Conservation (phyloP, 2,113 vertebrate genomes). For the Speoplatyrhinus poulsoni region DNA sequence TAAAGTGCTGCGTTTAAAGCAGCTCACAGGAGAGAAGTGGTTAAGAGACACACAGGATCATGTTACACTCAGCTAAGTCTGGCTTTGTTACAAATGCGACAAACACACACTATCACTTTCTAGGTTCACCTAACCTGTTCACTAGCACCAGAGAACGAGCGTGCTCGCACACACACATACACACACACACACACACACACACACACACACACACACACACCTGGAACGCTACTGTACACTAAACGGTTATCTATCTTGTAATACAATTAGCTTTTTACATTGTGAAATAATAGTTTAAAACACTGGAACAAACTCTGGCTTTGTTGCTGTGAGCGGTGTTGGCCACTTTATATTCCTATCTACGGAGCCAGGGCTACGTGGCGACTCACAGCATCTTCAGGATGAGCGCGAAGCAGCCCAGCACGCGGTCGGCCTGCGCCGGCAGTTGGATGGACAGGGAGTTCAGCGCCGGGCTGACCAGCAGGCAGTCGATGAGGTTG, state of each 20-base stretch:
- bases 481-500: conserved; percentile 97
- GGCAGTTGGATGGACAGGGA: conserved; percentile 97
- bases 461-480: conserved; percentile 95
- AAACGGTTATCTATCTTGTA: too few relatives aligned
- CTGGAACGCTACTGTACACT: not conserved
- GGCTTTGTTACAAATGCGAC: conserved; percentile 25
- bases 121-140: conserved; percentile 6
- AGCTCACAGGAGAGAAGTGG: too few relatives aligned
- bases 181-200: not conserved
- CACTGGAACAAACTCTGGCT: not conserved
- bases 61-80: conserved; percentile 33
- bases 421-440: conserved; percentile 91
- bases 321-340: too few relatives aligned
- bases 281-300: too few relatives aligned
- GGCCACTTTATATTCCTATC: too few relatives aligned
- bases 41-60: conserved; percentile 10
- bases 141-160: too few relatives aligned
- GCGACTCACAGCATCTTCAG: conserved; percentile 97
- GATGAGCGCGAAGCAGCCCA: conserved; percentile 96
- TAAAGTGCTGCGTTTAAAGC: too few relatives aligned
- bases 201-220: not conserved
- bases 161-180: not conserved
- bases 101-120: conserved; percentile 29
- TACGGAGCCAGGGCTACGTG: too few relatives aligned
- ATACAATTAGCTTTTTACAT: too few relatives aligned